Evolutionary conservation across 2,113 vertebrate species (phyloP).

Genomic region (Paedocypris sp.): DNA sequence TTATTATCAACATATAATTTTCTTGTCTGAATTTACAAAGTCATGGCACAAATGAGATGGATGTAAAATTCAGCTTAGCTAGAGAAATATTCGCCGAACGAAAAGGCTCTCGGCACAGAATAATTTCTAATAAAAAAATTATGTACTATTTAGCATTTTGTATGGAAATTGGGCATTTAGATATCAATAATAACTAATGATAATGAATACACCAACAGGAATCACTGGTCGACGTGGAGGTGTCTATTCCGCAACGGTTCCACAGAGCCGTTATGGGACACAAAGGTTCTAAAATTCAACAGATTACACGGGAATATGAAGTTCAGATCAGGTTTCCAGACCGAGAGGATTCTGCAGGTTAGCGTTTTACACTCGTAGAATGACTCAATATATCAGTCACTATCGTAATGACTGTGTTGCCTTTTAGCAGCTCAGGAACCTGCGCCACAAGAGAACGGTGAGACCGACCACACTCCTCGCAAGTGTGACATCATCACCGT

Average conservation of each 20-base stretch:
- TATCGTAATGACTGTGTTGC: not conserved
- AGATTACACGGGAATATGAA: conserved; percentile 64
- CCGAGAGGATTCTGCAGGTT: conserved; percentile 65
- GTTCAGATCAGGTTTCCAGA: conserved; percentile 74
- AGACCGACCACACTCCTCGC: conserved; percentile 52
- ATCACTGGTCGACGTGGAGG: conserved; percentile 63
- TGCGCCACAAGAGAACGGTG: conserved; percentile 58
- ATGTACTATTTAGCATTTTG: too few species aligned
- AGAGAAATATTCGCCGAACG: too few species aligned
- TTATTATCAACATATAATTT: too few species aligned
- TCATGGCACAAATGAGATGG: too few species aligned
- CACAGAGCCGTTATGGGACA: conserved; percentile 67
- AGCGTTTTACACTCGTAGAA: not conserved
- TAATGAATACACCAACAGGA: conserved; percentile 58
- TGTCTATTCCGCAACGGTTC: conserved; percentile 63
- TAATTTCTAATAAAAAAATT: too few species aligned
- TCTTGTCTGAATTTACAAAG: too few species aligned
- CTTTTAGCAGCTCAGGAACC: conserved; percentile 51
- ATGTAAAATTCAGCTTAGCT: too few species aligned
- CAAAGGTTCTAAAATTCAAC: conserved; percentile 63
- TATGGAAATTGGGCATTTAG: too few species aligned
- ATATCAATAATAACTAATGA: too few species aligned
- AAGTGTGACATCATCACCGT: conserved; percentile 68
- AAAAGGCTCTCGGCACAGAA: too few species aligned
- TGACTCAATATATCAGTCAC: not conserved